Conservation (phyloP, 2,888 invertebrate species). For the Allygus modestus region DNA sequence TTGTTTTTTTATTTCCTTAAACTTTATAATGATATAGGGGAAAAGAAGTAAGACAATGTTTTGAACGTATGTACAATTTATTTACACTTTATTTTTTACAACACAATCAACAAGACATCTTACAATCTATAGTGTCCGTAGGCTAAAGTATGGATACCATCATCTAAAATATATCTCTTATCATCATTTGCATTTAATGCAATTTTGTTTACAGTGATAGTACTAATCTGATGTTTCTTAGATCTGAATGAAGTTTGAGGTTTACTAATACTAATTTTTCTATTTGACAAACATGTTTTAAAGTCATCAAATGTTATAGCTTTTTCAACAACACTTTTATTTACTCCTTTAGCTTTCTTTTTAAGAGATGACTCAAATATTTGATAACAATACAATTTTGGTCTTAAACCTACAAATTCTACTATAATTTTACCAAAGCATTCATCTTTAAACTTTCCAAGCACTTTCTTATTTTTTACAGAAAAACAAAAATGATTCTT, state of each 20-base stretch:
- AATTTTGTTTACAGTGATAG: background rate
- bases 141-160: constrained; percentile 9
- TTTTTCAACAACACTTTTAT: background rate
- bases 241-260: background rate
- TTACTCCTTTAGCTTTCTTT: constrained; percentile 22
- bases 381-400: constrained; percentile 11
- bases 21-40: too few relatives aligned
- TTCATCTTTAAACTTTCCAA: constrained; percentile 32
- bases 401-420: constrained; percentile 10
- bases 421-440: background rate
- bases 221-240: background rate
- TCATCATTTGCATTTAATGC: background rate
- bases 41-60: background rate
- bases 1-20: too few relatives aligned
- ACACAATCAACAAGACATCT: too few relatives aligned
- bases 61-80: background rate
- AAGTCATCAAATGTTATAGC: background rate
- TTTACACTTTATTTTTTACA: constrained; percentile 41
- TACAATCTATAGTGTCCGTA: background rate
- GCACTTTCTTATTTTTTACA: constrained; percentile 1
- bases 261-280: background rate
- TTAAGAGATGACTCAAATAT: background rate
- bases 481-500: background rate
- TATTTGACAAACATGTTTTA: constrained; percentile 14
- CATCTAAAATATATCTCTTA: background rate